phyloP scores from a whole-genome alignment of 2,113 vertebrate species.

The Australoheros scitulus region DNA sequence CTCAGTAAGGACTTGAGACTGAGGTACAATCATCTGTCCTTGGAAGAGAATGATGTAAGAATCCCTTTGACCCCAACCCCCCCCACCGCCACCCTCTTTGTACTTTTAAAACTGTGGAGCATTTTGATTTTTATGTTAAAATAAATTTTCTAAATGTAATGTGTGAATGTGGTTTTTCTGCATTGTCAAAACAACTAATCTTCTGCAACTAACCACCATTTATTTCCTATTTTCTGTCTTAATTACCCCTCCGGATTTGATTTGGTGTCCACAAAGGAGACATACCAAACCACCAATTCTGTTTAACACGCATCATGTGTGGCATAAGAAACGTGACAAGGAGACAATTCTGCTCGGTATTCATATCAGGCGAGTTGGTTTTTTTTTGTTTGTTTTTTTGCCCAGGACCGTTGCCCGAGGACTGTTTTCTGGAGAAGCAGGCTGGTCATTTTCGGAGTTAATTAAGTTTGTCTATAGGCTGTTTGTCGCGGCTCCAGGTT shows the following conservation, averaged over 20 bases:
- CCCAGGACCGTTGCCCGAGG: constrained; percentile 1
- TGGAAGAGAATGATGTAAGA: constrained; percentile 53
- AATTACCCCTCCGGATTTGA: background rate
- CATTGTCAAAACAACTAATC: background rate
- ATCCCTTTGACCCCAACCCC: constrained; percentile 46
- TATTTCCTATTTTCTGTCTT: background rate
- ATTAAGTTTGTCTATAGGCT: constrained; percentile 50
- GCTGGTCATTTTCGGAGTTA: constrained; percentile 37
- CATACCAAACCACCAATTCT: background rate
- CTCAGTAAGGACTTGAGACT: constrained; percentile 47
- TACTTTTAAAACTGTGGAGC: constrained; percentile 78
- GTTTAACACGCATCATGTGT: background rate
- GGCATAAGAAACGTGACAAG: background rate
- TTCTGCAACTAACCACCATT: background rate
- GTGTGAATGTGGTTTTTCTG: constrained; percentile 8
- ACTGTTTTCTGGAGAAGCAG: constrained; percentile 20
- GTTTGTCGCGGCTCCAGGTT: constrained; percentile 37
- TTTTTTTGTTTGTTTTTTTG: background rate
- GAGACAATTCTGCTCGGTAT: constrained; percentile 31
- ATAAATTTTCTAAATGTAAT: constrained; percentile 80
- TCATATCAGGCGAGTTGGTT: background rate
- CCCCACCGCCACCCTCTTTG: constrained; percentile 53
- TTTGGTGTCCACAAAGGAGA: background rate
- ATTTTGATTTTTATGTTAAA: constrained; percentile 73
- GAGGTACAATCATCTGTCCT: constrained; percentile 60